phyloP scores from a whole-genome alignment of 2,797 vertebrate genomes.

The Falco concolor region DNA sequence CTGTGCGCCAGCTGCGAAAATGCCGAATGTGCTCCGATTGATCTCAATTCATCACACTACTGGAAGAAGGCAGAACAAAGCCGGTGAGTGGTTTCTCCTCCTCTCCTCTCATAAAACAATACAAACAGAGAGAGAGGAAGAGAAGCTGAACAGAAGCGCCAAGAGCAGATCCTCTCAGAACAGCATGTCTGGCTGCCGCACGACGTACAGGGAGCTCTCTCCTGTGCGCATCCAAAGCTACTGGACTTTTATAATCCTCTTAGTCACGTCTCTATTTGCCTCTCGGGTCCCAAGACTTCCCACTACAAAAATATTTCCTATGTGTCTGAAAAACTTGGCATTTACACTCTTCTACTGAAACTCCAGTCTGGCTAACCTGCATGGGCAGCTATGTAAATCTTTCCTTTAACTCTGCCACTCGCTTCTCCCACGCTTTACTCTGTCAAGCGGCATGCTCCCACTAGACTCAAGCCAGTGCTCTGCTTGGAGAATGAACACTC shows the following conservation, averaged over 20 bases:
- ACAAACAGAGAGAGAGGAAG: background rate
- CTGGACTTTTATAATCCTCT: background rate
- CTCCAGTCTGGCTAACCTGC: background rate
- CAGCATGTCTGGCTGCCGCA: rapidly evolving
- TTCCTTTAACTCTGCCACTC: background rate
- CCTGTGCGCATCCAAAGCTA: background rate
- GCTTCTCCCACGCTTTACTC: background rate
- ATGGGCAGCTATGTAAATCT: background rate
- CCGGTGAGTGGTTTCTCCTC: background rate
- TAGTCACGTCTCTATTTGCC: background rate
- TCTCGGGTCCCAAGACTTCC: background rate
- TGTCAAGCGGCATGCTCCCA: rapidly evolving
- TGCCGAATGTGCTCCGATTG: rapidly evolving
- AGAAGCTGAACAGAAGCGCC: background rate
- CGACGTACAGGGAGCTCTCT: rapidly evolving
- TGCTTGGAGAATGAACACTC: rapidly evolving
- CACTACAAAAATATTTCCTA: background rate
- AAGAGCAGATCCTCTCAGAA: background rate
- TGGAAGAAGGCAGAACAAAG: background rate
- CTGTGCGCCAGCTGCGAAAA: background rate
- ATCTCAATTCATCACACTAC: background rate
- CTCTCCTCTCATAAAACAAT: background rate
- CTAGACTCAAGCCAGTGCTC: background rate
- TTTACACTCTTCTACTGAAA: background rate
- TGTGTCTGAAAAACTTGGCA: background rate